phyloP scores from a whole-genome alignment of 2,888 invertebrate species.

The Hesperia comma region DNA sequence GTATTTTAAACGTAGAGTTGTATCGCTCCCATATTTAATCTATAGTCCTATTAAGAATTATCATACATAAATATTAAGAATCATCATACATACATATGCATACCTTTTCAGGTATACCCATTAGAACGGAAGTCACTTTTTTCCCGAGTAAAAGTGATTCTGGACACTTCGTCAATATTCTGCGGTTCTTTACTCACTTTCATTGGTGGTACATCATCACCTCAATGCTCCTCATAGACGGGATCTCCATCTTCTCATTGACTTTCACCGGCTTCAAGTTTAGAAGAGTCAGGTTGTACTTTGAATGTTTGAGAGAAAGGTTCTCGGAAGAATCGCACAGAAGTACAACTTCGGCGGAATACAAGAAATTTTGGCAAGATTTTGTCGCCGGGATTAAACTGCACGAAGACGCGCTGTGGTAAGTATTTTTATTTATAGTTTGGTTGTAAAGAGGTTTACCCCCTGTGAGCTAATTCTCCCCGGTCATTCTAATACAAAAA shows the following conservation, averaged over 20 bases:
- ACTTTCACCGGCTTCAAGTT: slow-evolving; percentile 59
- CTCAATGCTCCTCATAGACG: slow-evolving; percentile 57
- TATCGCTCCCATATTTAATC: too few species aligned
- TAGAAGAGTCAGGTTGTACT: slow-evolving; percentile 55
- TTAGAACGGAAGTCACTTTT: slow-evolving; percentile 58
- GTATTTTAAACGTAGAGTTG: too few species aligned
- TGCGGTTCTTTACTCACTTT: slow-evolving; percentile 54
- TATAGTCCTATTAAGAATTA: too few species aligned
- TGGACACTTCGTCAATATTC: slow-evolving; percentile 51
- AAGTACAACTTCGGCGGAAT: slow-evolving; percentile 44
- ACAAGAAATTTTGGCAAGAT: slow-evolving; percentile 48
- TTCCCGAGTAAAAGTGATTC: slow-evolving; percentile 50
- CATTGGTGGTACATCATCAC: slow-evolving; percentile 63
- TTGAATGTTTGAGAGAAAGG: slow-evolving; percentile 49
- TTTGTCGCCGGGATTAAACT: slow-evolving; percentile 59
- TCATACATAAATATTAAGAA: not conserved
- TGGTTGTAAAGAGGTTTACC: too few species aligned
- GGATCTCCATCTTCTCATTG: slow-evolving; percentile 54
- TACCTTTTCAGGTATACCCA: slow-evolving; percentile 54
- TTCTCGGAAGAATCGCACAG: slow-evolving; percentile 41
- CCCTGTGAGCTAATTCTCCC: too few species aligned
- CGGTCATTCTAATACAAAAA: too few species aligned
- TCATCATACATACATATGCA: not conserved
- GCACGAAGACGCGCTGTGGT: slow-evolving; percentile 65
- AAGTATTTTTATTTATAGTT: slow-evolving; percentile 32